Percentiles rank a stretch among this genome's conserved stretches.
Conservation (phyloP, 1,140 invertebrate species). For the Camponotus floridanus region DNA sequence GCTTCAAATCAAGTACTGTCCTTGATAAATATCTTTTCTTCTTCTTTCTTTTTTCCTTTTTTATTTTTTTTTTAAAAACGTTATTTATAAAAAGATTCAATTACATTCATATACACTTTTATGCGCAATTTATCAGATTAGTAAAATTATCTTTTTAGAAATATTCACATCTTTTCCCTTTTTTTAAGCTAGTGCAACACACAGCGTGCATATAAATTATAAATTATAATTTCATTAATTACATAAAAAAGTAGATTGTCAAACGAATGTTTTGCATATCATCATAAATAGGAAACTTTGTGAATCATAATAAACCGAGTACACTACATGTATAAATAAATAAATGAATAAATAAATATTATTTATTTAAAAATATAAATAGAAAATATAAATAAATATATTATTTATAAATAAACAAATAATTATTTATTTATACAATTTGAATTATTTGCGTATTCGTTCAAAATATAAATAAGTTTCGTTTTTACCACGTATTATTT, state of each 20-base stretch:
- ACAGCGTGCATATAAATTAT: background rate
- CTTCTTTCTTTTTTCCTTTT: no score
- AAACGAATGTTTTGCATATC: background rate
- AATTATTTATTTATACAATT: no score
- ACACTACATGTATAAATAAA: background rate
- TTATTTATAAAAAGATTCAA: background rate
- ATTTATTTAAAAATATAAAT: no score
- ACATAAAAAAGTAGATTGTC: background rate
- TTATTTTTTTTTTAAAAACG: background rate
- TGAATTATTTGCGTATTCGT: no score
- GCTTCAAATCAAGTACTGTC: background rate
- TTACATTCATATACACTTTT: background rate
- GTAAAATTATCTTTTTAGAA: background rate
- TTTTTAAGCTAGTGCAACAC: no score
- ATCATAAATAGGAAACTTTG: background rate
- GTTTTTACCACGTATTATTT: no score
- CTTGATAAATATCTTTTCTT: background rate
- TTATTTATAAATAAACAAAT: no score
- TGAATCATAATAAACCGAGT: background rate
- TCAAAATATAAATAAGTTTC: no score
- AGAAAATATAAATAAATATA: no score
- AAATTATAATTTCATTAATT: constrained; percentile 18
- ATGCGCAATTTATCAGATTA: background rate
- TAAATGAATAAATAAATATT: no score
- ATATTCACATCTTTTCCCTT: background rate